Percentiles rank a stretch among this genome's conserved stretches.
Conservation (phyloP, 2,113 vertebrate genomes). For the Otis tarda region DNA sequence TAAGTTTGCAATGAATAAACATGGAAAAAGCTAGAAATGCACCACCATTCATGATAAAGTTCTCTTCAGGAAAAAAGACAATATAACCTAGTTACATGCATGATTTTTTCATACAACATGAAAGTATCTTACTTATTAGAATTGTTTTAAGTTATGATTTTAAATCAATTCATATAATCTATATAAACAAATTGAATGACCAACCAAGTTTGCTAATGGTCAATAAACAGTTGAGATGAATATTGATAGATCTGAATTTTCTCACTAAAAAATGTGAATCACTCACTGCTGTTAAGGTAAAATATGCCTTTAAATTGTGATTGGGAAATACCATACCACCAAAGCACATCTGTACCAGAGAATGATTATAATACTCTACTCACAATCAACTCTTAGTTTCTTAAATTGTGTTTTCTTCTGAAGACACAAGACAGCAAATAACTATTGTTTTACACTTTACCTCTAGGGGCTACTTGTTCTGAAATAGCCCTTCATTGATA, state of each 20-base stretch:
- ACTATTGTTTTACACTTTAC: background rate
- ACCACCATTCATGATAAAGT: rapidly evolving
- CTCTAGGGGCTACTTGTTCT: background rate
- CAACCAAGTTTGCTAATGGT: background rate
- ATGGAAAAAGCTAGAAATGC: background rate
- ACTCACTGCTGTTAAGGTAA: background rate
- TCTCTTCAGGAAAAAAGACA: background rate
- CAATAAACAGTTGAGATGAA: background rate
- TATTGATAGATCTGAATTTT: background rate
- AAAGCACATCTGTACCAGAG: background rate
- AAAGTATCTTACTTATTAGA: background rate
- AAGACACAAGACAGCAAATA: background rate
- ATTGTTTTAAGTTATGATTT: background rate
- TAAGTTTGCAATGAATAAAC: background rate
- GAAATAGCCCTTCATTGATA: background rate
- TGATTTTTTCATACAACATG: background rate
- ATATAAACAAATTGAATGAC: background rate
- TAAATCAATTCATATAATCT: background rate
- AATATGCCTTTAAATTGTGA: background rate
- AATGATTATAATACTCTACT: background rate
- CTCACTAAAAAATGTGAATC: background rate
- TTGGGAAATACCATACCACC: background rate
- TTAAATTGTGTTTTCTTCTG: background rate
- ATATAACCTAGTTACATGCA: rapidly evolving
- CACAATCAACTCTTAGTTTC: background rate